Evolutionary conservation across 2,797 vertebrate species (phyloP).

Genomic region (Crax fasciolata): DNA sequence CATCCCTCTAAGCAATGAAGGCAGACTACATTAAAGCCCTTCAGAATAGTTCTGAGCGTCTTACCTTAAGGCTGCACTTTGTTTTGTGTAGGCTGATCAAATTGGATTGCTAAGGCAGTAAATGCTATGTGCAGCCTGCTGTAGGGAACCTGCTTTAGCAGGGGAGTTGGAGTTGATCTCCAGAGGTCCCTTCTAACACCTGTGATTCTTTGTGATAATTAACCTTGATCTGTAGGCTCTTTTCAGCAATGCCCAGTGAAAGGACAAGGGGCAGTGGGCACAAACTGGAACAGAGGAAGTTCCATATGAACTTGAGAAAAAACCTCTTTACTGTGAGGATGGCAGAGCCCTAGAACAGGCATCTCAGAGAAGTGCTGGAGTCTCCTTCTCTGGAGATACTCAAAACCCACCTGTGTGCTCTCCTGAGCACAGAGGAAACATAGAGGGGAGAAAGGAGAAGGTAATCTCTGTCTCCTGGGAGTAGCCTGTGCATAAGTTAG

Average conservation of each 20-base stretch:
- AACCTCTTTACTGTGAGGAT: too few relatives aligned
- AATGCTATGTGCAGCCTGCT: neutral
- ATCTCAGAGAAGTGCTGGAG: too few relatives aligned
- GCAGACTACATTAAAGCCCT: neutral
- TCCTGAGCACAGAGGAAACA: neutral
- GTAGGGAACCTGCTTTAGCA: too few relatives aligned
- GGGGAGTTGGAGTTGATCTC: too few relatives aligned
- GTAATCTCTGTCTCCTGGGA: neutral
- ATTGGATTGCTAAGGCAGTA: neutral
- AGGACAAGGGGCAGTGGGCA: too few relatives aligned
- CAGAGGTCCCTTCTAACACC: too few relatives aligned
- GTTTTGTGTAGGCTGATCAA: neutral
- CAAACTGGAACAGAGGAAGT: too few relatives aligned
- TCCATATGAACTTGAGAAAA: too few relatives aligned
- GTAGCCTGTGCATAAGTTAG: neutral
- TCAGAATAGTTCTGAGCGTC: neutral
- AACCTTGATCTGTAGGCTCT: neutral
- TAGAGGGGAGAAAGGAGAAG: neutral
- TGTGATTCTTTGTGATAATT: too few relatives aligned
- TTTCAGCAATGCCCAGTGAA: neutral
- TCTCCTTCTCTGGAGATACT: too few relatives aligned
- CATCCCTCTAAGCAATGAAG: rapidly evolving
- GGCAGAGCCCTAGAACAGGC: too few relatives aligned
- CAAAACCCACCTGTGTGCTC: neutral
- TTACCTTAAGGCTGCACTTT: neutral